Evolutionary conservation across 2,888 invertebrate species (phyloP).

Genomic region (Eulithis prunata): DNA sequence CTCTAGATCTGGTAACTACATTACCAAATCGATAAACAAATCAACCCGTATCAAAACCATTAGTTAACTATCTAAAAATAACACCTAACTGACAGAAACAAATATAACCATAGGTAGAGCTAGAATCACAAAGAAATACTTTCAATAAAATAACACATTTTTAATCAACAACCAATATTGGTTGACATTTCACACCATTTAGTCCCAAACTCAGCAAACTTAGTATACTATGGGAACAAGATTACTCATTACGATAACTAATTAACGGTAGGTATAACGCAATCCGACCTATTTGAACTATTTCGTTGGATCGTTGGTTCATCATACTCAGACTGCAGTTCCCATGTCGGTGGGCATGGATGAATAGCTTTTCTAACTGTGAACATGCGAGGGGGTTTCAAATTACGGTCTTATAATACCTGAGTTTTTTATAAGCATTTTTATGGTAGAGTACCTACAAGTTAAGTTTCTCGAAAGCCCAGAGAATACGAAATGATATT

Average conservation of each 20-base stretch:
- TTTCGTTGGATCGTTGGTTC: slow-evolving; percentile 45
- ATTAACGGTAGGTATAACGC: background rate
- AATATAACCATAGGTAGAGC: too few relatives aligned
- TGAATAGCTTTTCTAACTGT: slow-evolving; percentile 59
- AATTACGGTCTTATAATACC: background rate
- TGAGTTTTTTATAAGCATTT: background rate
- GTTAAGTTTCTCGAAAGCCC: slow-evolving; percentile 11
- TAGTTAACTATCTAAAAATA: background rate
- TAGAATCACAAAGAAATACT: too few relatives aligned
- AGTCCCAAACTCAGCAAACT: too few relatives aligned
- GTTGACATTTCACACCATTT: too few relatives aligned
- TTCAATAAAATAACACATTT: too few relatives aligned
- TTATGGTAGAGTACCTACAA: background rate
- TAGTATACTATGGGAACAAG: too few relatives aligned
- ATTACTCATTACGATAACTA: too few relatives aligned
- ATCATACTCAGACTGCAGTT: slow-evolving; percentile 49
- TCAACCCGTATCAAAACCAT: slow-evolving; percentile 2
- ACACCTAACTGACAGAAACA: too few relatives aligned
- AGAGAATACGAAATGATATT: slow-evolving; percentile 7
- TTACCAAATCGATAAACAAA: slow-evolving; percentile 4
- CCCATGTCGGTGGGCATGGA: slow-evolving; percentile 62
- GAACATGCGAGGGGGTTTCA: slow-evolving; percentile 26
- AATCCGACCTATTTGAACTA: slow-evolving; percentile 1
- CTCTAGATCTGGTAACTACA: slow-evolving; percentile 6
- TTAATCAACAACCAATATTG: too few relatives aligned